Conservation (phyloP, 2,113 vertebrate species). For the Rhipidura dahli region DNA sequence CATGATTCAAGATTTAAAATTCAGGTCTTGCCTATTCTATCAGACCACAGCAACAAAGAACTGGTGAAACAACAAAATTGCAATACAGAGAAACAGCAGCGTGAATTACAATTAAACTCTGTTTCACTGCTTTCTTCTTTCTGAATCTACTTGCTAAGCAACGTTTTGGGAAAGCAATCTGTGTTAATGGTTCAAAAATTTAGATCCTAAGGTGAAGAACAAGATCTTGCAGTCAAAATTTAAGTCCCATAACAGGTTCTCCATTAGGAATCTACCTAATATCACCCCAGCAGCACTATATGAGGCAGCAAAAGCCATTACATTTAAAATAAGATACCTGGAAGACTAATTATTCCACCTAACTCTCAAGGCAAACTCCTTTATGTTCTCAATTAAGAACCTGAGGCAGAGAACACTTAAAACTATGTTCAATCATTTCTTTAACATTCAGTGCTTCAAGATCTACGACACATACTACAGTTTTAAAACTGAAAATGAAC, state of each 20-base stretch:
- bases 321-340: background rate
- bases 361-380: background rate
- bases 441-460: background rate
- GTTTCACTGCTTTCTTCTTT: background rate
- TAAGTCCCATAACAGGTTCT: background rate
- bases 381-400: background rate
- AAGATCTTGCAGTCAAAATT: background rate
- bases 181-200: background rate
- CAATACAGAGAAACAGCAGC: background rate
- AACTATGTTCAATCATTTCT: background rate
- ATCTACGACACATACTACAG: background rate
- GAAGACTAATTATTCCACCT: background rate
- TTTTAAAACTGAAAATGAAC: background rate
- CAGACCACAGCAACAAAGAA: background rate
- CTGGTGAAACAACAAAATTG: background rate
- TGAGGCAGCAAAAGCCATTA: background rate
- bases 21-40: background rate
- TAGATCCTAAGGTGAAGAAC: background rate
- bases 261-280: background rate
- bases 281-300: background rate
- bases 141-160: background rate
- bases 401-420: background rate
- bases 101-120: background rate
- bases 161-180: background rate
- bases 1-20: background rate